These are phyloP conservation scores for Melanotaenia parkinsoni DNA, from an alignment of 2,797 vertebrate genomes.

Conservation along the genomic window DNA sequence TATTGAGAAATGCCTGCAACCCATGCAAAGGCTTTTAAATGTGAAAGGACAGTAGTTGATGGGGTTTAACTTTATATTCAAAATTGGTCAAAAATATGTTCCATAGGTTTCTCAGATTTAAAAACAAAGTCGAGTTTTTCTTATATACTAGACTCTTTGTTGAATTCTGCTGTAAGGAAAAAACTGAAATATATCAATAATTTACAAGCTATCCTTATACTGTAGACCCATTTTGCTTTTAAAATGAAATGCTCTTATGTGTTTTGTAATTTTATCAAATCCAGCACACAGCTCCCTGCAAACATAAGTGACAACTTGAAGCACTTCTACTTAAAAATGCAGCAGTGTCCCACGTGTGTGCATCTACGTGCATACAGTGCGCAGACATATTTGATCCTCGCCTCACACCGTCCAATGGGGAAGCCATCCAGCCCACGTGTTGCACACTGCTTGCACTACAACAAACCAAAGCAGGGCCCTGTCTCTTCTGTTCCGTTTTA, in stretches of 20 bases:
- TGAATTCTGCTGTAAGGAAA: too few species aligned
- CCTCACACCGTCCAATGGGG: conserved; percentile 52
- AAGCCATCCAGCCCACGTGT: conserved; percentile 68
- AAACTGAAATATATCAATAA: too few species aligned
- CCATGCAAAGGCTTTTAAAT: neutral
- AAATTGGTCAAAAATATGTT: too few species aligned
- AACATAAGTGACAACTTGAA: neutral
- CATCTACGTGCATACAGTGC: conserved; percentile 35
- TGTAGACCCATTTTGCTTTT: too few species aligned
- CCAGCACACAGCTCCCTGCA: rapidly evolving
- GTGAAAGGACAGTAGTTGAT: neutral
- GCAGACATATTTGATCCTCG: conserved; percentile 75
- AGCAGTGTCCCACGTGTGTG: conserved; percentile 67
- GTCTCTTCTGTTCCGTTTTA: neutral
- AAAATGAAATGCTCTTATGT: too few species aligned
- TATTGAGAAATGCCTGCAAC: neutral
- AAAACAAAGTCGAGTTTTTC: too few species aligned
- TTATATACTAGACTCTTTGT: too few species aligned
- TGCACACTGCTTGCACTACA: conserved; percentile 49
- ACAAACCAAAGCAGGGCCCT: conserved; percentile 56
- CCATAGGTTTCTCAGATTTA: too few species aligned
- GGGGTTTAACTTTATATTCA: too few species aligned
- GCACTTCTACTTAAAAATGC: neutral
- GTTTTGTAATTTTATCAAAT: neutral
- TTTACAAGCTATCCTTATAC: neutral